phyloP scores from a whole-genome alignment of 23 tunicate species.

The Aplidium turbinatum region DNA sequence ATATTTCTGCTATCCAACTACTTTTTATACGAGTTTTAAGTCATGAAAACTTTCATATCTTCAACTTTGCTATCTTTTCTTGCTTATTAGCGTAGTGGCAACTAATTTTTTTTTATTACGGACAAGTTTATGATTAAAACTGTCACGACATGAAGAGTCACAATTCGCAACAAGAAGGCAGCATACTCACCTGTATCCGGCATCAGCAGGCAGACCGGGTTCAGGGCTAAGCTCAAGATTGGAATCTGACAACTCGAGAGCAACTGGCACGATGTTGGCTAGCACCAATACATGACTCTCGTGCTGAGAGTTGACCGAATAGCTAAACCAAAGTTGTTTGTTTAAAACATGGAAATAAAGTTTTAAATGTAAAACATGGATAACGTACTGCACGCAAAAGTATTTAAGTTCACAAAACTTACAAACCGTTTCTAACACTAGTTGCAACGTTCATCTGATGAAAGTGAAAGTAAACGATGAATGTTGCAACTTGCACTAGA shows the following conservation, averaged over 20 bases:
- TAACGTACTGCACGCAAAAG: too few species aligned
- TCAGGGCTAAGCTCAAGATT: constrained; percentile 57
- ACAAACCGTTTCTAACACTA: too few species aligned
- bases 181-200: constrained; percentile 74
- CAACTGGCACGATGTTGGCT: constrained; percentile 81
- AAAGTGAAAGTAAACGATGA: too few species aligned
- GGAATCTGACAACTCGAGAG: constrained; percentile 58
- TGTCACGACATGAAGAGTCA: background rate
- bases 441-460: too few species aligned
- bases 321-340: constrained; percentile 40
- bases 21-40: too few species aligned
- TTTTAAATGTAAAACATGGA: background rate
- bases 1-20: too few species aligned
- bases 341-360: background rate
- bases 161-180: background rate
- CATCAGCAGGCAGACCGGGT: constrained; percentile 64
- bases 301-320: constrained; percentile 81
- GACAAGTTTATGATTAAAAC: background rate
- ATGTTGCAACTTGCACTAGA: too few species aligned
- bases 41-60: too few species aligned
- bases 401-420: too few species aligned
- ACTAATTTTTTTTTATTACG: background rate
- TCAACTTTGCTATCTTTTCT: too few species aligned
- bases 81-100: too few species aligned
- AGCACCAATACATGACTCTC: constrained; percentile 80